Base-by-base conservation (phyloP, 2,113 vertebrate species). In the Indicator maculatus region DNA sequence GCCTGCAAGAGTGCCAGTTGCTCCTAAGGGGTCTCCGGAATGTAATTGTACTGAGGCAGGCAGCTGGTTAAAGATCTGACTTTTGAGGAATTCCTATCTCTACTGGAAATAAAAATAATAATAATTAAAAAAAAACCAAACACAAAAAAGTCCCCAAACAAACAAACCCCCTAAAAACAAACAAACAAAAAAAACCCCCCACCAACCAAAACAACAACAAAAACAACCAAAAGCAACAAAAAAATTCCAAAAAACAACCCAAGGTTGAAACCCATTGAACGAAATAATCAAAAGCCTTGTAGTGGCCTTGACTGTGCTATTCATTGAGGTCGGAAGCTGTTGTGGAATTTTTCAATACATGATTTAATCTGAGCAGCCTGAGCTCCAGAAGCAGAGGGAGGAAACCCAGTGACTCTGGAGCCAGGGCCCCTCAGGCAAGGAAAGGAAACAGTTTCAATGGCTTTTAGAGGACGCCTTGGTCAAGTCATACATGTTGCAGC, bases 291-390 rank as follows among this genome's bases (percentile, higher is more conserved):
- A 88, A 79, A 96, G 83, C 56, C 56, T 96, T 95, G 83, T 88
- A 93, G 56, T 83, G 45, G 93, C 76, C 69, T 47, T 96, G 90
- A 96, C 90, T 86, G 10, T 80, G 82, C 89, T 95, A 87, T 96
- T 96, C 90, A 91, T 83, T 80, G 82, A 95, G 91, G 94, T 95
- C 16, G 47, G 91, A 93, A 88, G 67, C 61, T 61, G 89, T 63
- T 77, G 83, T 67, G 93, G 91, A 93, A 91, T 95, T 95, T 95
- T 97, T 95, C 94, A 96, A 86, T 93, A 58, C 73, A 58, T 2
- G 45, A 77, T 86, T 95, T 81, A 90, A 84, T 91, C 83, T 72
- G 44, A 36, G 89, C 83, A 91, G 93, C 90, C 76, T 39, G 58
- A 91, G 89, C 89, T 95, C 79, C 83, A 88, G 85, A 94, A 93